These are phyloP conservation scores for Zaprionus camerounensis DNA, from an alignment of 1,140 invertebrate genomes.

Conservation along the genomic window DNA sequence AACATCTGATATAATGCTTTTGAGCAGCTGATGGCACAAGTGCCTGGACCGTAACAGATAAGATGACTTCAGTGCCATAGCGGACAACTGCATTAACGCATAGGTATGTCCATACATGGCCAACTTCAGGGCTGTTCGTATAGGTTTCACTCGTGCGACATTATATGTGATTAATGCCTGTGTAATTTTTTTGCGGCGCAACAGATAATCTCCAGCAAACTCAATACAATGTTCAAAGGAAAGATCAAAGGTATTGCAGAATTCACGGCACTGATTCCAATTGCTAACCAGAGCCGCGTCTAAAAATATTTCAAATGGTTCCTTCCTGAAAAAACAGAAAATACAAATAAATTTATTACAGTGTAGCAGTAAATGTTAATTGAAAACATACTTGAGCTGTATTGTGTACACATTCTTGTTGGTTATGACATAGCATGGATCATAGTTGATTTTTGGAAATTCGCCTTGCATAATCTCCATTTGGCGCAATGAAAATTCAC, in stretches of 20 bases:
- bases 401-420: constrained; percentile 89
- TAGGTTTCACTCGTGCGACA: constrained; percentile 88
- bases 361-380: background rate
- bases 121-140: constrained; percentile 90
- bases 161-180: constrained; percentile 90
- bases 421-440: constrained; percentile 90
- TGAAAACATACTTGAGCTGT: constrained; percentile 85
- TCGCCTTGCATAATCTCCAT: constrained; percentile 81
- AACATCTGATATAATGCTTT: constrained; percentile 63
- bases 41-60: constrained; percentile 74
- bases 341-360: background rate
- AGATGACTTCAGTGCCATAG: constrained; percentile 79
- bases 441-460: constrained; percentile 84
- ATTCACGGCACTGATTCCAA: constrained; percentile 80
- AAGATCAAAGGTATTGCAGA: constrained; percentile 86
- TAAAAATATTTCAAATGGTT: constrained; percentile 88
- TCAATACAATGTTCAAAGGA: constrained; percentile 90
- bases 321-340: constrained; percentile 76
- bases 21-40: constrained; percentile 66
- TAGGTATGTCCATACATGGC: constrained; percentile 89
- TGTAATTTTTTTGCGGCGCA: constrained; percentile 87
- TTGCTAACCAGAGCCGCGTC: constrained; percentile 82
- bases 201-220: constrained; percentile 89
- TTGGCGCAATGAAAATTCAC: constrained; percentile 74
- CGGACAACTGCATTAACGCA: constrained; percentile 86